Conservation (phyloP, 2,797 vertebrate species). For the Esox lucius region DNA sequence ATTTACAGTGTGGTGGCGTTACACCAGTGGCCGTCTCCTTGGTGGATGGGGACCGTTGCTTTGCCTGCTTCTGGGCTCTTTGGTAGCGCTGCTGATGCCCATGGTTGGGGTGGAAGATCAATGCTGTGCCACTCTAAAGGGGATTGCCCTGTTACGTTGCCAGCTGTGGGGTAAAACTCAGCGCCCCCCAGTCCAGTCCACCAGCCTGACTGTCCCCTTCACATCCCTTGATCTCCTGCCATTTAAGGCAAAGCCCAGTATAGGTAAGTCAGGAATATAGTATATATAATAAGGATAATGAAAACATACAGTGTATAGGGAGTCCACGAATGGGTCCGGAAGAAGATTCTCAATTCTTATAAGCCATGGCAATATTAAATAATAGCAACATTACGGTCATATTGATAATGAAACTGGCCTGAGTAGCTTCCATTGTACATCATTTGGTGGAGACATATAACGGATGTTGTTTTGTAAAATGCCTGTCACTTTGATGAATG, state of each 20-base stretch:
- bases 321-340: too few species aligned
- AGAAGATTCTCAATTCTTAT: too few species aligned
- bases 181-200: slow-evolving; percentile 68
- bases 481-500: too few species aligned
- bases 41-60: slow-evolving; percentile 81
- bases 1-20: slow-evolving; percentile 66
- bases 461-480: too few species aligned
- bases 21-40: slow-evolving; percentile 64
- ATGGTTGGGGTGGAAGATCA: slow-evolving; percentile 79
- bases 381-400: too few species aligned
- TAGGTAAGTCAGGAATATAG: slow-evolving; percentile 71
- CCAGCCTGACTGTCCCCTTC: slow-evolving; percentile 85
- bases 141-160: slow-evolving; percentile 78
- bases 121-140: slow-evolving; percentile 73
- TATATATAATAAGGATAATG: too few species aligned
- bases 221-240: slow-evolving; percentile 78
- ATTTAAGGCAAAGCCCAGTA: slow-evolving; percentile 76
- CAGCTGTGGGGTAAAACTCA: slow-evolving; percentile 67
- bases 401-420: too few species aligned
- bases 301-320: too few species aligned
- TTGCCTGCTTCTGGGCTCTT: slow-evolving; percentile 77
- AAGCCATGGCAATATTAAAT: too few species aligned
- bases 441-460: too few species aligned
- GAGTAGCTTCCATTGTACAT: too few species aligned
- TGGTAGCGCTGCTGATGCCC: slow-evolving; percentile 82